phyloP scores from a whole-genome alignment of 1,140 invertebrate genomes.

The Coelopa frigida region DNA sequence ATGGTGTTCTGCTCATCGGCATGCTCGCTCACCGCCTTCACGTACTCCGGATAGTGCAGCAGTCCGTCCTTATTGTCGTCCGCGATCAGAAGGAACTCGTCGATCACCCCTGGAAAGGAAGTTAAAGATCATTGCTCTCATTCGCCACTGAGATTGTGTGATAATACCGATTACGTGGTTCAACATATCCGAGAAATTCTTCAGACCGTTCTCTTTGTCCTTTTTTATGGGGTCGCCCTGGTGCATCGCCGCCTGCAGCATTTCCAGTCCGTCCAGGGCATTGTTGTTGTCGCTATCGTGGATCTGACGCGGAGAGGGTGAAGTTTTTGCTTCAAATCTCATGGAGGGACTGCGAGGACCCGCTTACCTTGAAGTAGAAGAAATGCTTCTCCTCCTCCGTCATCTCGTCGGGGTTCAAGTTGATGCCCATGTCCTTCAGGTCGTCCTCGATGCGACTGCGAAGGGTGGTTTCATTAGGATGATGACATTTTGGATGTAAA shows the following conservation, averaged over 20 bases:
- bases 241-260: constrained; percentile 58
- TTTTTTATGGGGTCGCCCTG: constrained; percentile 38
- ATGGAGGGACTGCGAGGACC: too few relatives aligned
- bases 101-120: constrained; percentile 59
- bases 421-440: constrained; percentile 28
- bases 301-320: constrained; percentile 49
- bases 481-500: constrained; percentile 20
- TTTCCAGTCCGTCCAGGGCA: constrained; percentile 69
- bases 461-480: too few relatives aligned
- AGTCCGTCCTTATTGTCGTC: constrained; percentile 72
- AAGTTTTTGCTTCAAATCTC: too few relatives aligned
- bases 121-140: not conserved
- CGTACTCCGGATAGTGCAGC: constrained; percentile 69
- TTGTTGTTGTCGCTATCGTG: constrained; percentile 60
- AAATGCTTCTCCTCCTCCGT: constrained; percentile 62
- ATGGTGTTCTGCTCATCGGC: too few relatives aligned
- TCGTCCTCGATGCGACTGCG: constrained; percentile 40
- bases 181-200: constrained; percentile 35
- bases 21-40: constrained; percentile 44
- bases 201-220: constrained; percentile 29
- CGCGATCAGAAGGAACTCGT: constrained; percentile 66
- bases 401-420: constrained; percentile 48
- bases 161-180: constrained; percentile 38
- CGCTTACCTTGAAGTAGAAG: constrained; percentile 51
- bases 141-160: not conserved